Base-by-base conservation (phyloP, 2,113 vertebrate species). In the Erythrocercus mccallii region DNA sequence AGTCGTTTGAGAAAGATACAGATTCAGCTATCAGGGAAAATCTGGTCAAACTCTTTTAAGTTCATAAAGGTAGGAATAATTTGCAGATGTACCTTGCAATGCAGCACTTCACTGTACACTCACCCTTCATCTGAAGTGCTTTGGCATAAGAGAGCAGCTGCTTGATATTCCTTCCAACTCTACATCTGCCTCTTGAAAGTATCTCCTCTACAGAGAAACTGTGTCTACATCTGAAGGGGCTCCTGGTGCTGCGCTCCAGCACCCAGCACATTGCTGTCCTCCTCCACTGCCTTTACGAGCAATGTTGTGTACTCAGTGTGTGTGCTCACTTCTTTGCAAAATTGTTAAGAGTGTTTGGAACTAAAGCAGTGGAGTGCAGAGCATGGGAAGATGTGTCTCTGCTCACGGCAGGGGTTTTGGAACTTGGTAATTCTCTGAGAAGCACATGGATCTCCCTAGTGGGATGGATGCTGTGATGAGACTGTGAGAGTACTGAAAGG, bases 61-160 rank as follows among this genome's bases (percentile, higher is more conserved):
- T 61, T 58, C 21, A 33, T 40, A 40, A 9, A 40, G 38, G 12
- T 12, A 10, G 37, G 22, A 51, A 40, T 21, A 69, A 35, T 54
- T 38, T 66, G 38, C 31, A 47, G 48, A 38, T 0, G 0, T 35
- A 31, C 47, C 0, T 1, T 30, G 33, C 7, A 51, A 40, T 12
- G 35, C 30, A 42, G 56, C 1, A 1, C 17, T 42, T 38, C 6
- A 21, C 7, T 28, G 42, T 22, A 30, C n/a, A 4, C 23, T 45
- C 25, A 25, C 3, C 47, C 38, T 60, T 64, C 47, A 64, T 68
- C 35, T 69, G 6, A 2, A 38, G 68, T 23, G 30, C 38, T 76
- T 60, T 51, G 12, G 28, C 45, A 24, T 31, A 35, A 27, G 40
- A 33, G 7, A 65, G 54, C 50, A 48, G 50, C 54, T 64, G 77